Base-by-base conservation (phyloP, 2,888 invertebrate genomes). In the Caenorhabditis japonica region DNA sequence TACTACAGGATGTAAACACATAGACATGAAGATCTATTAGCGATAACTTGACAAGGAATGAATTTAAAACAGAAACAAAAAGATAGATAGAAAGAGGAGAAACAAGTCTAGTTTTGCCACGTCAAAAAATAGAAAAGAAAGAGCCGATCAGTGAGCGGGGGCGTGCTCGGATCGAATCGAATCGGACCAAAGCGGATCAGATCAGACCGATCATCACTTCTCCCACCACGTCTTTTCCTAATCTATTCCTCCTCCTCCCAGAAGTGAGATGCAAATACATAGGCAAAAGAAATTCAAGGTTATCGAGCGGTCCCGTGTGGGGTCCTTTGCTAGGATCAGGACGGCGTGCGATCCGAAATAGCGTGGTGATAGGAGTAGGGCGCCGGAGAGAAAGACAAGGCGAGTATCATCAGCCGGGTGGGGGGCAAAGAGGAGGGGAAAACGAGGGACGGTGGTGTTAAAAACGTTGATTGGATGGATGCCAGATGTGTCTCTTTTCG, bases 401-500 rank as follows among this genome's bases (percentile, higher is more conserved):
- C 36, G 55, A 62, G 62, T 62, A 62, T 62, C 55, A 64, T 64
- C 62, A 58, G 43, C 44, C 44, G 15, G 23, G 33, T 19, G 25
- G 23, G 23, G 7, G 17, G 38, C 19, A 23, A 21, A 34, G 23
- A 4, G 23, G 25, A 39, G n/a, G 46, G 43, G 34, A 30, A 33
- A 33, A 47, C 27, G 55, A 47, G 46, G 46, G 62, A 53, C 55
- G 62, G 62, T 64, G 62, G 62, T 64, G 62, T 64, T 64, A 64
- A 64, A 64, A 64, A 64, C 62, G 62, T 55, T 64, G 62, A 64
- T 64, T 64, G 62, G 62, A 64, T 64, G 62, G 62, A 64, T 64
- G 62, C 62, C 62, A 64, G 62, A 64, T 64, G 62, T 55, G 62
- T 64, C 62, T 55, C 39, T 30, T 34, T 62, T 41, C 38, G 36